Evolutionary conservation across 2,888 invertebrate species (phyloP), one percentile per base, ranked within the genome.

Genomic region (Drepana falcataria): DNA sequence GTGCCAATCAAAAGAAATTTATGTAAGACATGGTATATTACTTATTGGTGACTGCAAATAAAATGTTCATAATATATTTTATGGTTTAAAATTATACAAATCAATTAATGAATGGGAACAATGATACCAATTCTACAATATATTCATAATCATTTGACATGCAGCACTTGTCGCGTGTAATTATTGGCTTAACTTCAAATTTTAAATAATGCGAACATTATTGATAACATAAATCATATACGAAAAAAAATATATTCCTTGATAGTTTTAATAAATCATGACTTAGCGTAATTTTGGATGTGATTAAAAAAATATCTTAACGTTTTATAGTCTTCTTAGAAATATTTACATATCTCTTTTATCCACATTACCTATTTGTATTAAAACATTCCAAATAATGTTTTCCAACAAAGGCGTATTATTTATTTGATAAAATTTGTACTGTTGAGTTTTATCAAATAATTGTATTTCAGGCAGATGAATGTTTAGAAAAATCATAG

Each of bases 31-130:
- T 52, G 44, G 35, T 35, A 48, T 48, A 48, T 53, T 67, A 71
- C 59, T 72, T 61, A 71, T 68, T 66, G 68, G 64, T 61, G 65
- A 69, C 64, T 60, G 62, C 60, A 70, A 55, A 57, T 69, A 61
- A 60, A 65, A 62, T 58, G 53, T 64, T 63, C 58, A 61, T 21
- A 21, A 21, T 60, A 62, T 65, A 61, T 60, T 57, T 60, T 70
- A 63, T 60, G 60, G 63, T 65, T 61, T 63, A 63, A 63, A 65
- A 68, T 65, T 66, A 59, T 68, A 63, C 58, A 64, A 63, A 71
- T 70, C 63, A 77, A 77, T 75, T 73, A 82, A 76, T 71, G 66
- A 83, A 83, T 77, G 87, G 89, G 88, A 87, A 80, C 87, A 89
- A 88, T 81, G 73, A 76, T 68, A 79, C 68, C 75, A 65, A 75